These are phyloP conservation scores for Trimorus sp. DNA, from an alignment of 2,888 invertebrate species.

Conservation along the genomic window DNA sequence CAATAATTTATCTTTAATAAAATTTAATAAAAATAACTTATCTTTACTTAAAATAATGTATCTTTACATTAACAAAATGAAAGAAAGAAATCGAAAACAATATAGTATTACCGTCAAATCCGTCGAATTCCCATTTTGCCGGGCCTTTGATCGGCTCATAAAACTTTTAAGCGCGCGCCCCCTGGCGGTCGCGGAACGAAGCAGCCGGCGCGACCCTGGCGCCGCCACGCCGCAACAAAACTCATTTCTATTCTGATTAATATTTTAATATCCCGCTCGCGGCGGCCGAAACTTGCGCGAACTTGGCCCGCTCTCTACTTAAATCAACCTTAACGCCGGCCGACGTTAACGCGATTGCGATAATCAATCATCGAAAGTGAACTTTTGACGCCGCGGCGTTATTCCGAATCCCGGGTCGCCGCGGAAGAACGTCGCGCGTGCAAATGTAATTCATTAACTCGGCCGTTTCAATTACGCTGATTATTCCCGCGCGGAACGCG, in stretches of 20 bases:
- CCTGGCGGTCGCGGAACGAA: too few relatives aligned
- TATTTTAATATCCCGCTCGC: conserved; percentile 44
- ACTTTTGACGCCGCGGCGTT: conserved; percentile 26
- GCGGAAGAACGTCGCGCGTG: neutral
- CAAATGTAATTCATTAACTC: conserved; percentile 23
- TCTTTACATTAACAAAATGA: too few relatives aligned
- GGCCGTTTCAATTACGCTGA: conserved; percentile 19
- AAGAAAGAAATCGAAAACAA: too few relatives aligned
- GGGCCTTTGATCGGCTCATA: too few relatives aligned
- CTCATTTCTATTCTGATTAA: conserved; percentile 44
- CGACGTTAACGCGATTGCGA: conserved; percentile 35
- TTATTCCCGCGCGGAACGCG: conserved; percentile 9
- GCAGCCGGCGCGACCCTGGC: too few relatives aligned
- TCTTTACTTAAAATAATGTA: too few relatives aligned
- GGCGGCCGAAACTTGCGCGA: conserved; percentile 34
- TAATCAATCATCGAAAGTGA: conserved; percentile 42
- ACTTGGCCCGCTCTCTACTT: conserved; percentile 25
- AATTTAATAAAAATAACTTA: too few relatives aligned
- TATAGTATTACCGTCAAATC: too few relatives aligned
- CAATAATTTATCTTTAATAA: too few relatives aligned
- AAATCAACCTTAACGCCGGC: conserved; percentile 31
- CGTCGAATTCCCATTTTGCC: too few relatives aligned
- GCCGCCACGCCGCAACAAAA: conserved; percentile 18
- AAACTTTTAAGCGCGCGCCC: too few relatives aligned
- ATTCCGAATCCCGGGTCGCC: too few relatives aligned